Percentiles rank a stretch among this genome's conserved stretches.
These are phyloP conservation scores for Cheilosia pagana DNA, from an alignment of 2,888 invertebrate genomes.

Conservation along the genomic window DNA sequence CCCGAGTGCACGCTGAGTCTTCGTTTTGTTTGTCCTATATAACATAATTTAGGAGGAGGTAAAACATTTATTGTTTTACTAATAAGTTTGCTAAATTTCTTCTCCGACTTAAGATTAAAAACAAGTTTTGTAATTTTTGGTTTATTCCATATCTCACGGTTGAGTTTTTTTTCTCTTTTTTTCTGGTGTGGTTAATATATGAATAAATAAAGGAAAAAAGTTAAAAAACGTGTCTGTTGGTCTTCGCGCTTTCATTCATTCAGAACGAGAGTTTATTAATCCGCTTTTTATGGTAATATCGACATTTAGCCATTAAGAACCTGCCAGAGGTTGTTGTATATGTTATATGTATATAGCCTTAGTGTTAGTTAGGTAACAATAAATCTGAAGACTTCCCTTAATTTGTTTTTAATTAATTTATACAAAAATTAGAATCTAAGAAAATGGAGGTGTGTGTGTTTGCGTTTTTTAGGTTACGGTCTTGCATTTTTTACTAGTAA, in stretches of 20 bases:
- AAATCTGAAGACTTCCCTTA: slow-evolving; percentile 8
- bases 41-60: neutral
- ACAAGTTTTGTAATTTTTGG: neutral
- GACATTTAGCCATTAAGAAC: slow-evolving; percentile 54
- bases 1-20: neutral
- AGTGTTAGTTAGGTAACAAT: slow-evolving; percentile 1
- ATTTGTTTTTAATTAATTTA: neutral
- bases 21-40: slow-evolving; percentile 5
- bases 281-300: slow-evolving; percentile 67
- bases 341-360: slow-evolving; percentile 7
- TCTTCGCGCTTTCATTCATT: slow-evolving; percentile 31
- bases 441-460: neutral
- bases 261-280: slow-evolving; percentile 60
- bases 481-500: too few species aligned
- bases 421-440: neutral
- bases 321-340: neutral
- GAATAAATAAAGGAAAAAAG: slow-evolving; percentile 19
- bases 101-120: neutral
- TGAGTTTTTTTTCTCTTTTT: slow-evolving; percentile 22
- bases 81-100: neutral
- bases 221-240: slow-evolving; percentile 34
- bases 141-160: slow-evolving; percentile 3
- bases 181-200: slow-evolving; percentile 22
- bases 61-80: neutral
- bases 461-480: neutral